Evolutionary conservation across 2,888 invertebrate species (phyloP), one percentile per base, ranked within the genome.

Genomic region (Anticlea derivata): DNA sequence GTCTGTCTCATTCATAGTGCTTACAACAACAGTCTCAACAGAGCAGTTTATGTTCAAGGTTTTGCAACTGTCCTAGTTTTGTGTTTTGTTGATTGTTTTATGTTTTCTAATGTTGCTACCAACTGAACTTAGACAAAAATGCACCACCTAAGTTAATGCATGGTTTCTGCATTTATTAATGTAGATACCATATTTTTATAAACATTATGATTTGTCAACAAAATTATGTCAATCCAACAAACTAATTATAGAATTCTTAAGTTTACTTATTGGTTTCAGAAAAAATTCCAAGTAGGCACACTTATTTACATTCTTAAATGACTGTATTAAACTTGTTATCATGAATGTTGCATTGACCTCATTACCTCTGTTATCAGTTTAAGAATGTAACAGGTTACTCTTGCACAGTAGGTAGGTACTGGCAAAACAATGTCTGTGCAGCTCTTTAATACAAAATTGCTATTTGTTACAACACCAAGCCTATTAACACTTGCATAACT

Each of bases 271-370:
- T 17, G n/a, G n/a, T 17, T 17, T 17, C 4, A 4, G 2, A 17
- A 17, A 17, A 17, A 4, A 3, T 17, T 17, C 27, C 3, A 27
- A 27, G 4, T 29, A 29, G 3, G 1, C 8, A 11, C 8, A 7
- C n/a, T n/a, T n/a, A n/a, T n/a, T n/a, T 29, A 29, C 4, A 29
- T 6, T 31, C 13, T 30, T 6, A 12, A 31, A 13, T 12, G n/a
- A n/a, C 7, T 12, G 13, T 30, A 23, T 22, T 22, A n/a, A 30
- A 40, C 38, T 24, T 29, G 22, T 34, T 44, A 38, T 38, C 24
- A 24, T 12, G n/a, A 31, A 11, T 43, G 24, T 26, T 34, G 6
- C 7, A 13, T 33, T 54, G 49, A 49, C 45, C 54, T 46, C 7
- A 41, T 45, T 29, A 38, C 26, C 17, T 23, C 11, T 20, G 24